Conservation (phyloP, 2,113 vertebrate genomes). For the Ifrita kowaldi region DNA sequence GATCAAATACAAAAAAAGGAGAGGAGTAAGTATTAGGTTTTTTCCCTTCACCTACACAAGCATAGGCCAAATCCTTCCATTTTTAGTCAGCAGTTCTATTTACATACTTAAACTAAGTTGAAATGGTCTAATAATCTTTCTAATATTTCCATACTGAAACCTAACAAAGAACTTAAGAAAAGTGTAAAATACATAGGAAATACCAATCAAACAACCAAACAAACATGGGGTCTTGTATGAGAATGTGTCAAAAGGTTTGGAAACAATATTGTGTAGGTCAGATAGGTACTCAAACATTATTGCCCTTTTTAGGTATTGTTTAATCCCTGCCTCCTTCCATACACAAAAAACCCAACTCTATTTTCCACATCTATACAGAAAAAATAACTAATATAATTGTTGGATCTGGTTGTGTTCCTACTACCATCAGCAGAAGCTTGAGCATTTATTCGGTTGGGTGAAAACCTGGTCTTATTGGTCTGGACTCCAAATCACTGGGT, state of each 20-base stretch:
- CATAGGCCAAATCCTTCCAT: not conserved
- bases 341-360: not conserved
- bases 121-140: not conserved
- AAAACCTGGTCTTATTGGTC: not conserved
- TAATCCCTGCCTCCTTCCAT: not conserved
- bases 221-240: not conserved
- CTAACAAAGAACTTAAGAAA: not conserved
- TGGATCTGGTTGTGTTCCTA: not conserved
- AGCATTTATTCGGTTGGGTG: not conserved
- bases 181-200: too few species aligned
- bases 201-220: not conserved
- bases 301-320: not conserved
- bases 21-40: not conserved
- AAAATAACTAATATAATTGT: not conserved
- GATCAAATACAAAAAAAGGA: not conserved
- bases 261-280: not conserved
- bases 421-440: not conserved
- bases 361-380: not conserved
- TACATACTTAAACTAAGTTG: not conserved
- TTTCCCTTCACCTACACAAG: not conserved
- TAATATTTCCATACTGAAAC: not conserved
- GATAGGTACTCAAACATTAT: not conserved
- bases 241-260: not conserved
- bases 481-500: not conserved
- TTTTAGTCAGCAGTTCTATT: not conserved